Percentiles rank a stretch among this genome's conserved stretches.
Conservation (phyloP, 1,140 invertebrate species). For the Leguminivora glycinivorella region DNA sequence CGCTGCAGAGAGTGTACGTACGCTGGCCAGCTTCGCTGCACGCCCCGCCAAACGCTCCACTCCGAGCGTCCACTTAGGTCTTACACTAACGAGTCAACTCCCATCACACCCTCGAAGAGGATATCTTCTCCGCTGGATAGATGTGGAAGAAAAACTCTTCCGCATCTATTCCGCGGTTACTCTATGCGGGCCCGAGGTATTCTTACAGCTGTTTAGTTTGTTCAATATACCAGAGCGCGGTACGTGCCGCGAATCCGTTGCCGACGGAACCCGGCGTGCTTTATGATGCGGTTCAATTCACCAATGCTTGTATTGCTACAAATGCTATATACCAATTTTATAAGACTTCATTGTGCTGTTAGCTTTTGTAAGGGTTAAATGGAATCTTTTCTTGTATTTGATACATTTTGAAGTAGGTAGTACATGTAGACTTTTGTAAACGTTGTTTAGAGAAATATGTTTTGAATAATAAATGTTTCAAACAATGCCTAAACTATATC, state of each 20-base stretch:
- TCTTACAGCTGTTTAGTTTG: slow-evolving; percentile 74
- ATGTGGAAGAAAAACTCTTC: no score
- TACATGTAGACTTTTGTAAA: no score
- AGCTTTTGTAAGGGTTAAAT: neutral
- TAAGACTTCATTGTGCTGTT: slow-evolving; percentile 40
- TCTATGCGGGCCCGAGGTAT: slow-evolving; percentile 56
- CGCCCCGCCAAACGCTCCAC: no score
- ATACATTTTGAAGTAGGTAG: neutral
- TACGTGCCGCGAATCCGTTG: slow-evolving; percentile 59
- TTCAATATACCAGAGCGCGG: slow-evolving; percentile 58
- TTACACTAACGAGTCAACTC: no score
- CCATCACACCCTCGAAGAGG: no score
- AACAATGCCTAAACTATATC: no score
- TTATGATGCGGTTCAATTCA: slow-evolving; percentile 52
- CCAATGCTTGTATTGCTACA: slow-evolving; percentile 39
- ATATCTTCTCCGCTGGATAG: no score
- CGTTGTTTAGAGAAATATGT: no score
- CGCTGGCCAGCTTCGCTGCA: no score
- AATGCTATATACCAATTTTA: slow-evolving; percentile 42
- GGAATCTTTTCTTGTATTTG: neutral
- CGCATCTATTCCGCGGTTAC: neutral
- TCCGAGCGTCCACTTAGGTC: no score
- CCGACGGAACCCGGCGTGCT: slow-evolving; percentile 33
- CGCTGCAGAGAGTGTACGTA: no score
- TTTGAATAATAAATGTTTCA: no score